Evolutionary conservation across 2,888 invertebrate species (phyloP).

Genomic region (Cryptus armator): DNA sequence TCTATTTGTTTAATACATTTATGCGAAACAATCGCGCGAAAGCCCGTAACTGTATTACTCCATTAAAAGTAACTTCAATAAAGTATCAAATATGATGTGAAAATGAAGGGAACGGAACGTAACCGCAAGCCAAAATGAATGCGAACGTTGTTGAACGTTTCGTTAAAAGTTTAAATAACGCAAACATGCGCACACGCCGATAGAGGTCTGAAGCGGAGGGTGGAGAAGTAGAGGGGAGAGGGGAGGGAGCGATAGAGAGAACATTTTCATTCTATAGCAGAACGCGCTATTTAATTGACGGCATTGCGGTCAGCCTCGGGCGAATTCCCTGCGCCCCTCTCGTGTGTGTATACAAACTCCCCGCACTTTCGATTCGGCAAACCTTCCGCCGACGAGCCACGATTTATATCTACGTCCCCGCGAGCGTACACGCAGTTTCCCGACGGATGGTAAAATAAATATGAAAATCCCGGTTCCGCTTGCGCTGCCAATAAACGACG

Average conservation of each 20-base stretch:
- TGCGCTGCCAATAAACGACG: slow-evolving; percentile 61
- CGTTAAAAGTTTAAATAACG: slow-evolving; percentile 14
- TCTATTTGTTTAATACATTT: neutral
- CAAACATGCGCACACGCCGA: neutral
- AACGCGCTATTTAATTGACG: slow-evolving; percentile 58
- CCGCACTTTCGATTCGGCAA: slow-evolving; percentile 17
- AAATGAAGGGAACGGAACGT: neutral
- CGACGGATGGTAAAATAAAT: slow-evolving; percentile 70
- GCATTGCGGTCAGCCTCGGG: slow-evolving; percentile 46
- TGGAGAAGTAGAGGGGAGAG: neutral
- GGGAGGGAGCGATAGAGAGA: neutral
- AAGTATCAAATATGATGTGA: neutral
- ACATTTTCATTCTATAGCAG: slow-evolving; percentile 51
- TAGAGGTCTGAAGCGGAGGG: neutral
- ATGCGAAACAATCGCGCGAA: neutral
- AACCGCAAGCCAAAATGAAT: neutral
- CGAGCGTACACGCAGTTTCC: slow-evolving; percentile 42
- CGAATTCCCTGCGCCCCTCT: slow-evolving; percentile 27
- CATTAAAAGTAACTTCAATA: neutral
- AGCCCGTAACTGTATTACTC: neutral
- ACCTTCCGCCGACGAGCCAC: slow-evolving; percentile 38
- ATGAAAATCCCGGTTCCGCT: slow-evolving; percentile 69
- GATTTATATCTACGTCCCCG: slow-evolving; percentile 51
- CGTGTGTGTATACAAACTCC: slow-evolving; percentile 13
- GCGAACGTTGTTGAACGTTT: neutral